Percentiles rank a stretch among this genome's conserved stretches.
Evolutionary conservation across 2,888 invertebrate species (phyloP).

Genomic region (Euzophera pinguis): DNA sequence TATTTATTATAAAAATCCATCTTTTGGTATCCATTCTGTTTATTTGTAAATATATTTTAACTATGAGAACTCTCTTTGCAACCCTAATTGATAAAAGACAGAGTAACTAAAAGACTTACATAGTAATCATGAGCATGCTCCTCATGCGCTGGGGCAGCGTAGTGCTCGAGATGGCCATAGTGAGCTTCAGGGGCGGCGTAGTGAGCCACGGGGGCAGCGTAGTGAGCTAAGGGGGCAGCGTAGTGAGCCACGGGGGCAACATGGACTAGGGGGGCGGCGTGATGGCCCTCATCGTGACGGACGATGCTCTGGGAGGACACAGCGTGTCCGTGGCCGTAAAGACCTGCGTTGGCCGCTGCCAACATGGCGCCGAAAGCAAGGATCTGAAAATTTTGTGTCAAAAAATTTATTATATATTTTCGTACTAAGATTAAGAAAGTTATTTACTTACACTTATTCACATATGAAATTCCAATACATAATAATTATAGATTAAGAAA

Average conservation of each 20-base stretch:
- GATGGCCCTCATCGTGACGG: conserved; percentile 50
- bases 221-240: conserved; percentile 28
- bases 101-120: conserved; percentile 17
- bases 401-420: not conserved
- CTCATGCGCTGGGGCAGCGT: conserved; percentile 22
- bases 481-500: no score
- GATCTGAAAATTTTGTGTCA: conserved; percentile 43
- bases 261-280: conserved; percentile 35
- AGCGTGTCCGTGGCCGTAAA: conserved; percentile 45
- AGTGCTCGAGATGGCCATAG: conserved; percentile 31
- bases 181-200: conserved; percentile 34
- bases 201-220: conserved; percentile 33
- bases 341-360: conserved; percentile 69
- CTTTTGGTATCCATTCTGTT: no score
- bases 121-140: conserved; percentile 67
- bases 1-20: no score
- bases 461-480: no score
- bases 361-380: conserved; percentile 58
- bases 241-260: conserved; percentile 17
- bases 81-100: no score
- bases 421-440: no score
- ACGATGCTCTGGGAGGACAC: conserved; percentile 58
- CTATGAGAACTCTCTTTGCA: no score
- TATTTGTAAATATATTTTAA: no score
- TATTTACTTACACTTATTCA: no score